A percentile compares a stretch with the other conserved stretches of the same genome.
phyloP scores from a whole-genome alignment of 2,797 vertebrate genomes.

The Aulostomus chinensis region DNA sequence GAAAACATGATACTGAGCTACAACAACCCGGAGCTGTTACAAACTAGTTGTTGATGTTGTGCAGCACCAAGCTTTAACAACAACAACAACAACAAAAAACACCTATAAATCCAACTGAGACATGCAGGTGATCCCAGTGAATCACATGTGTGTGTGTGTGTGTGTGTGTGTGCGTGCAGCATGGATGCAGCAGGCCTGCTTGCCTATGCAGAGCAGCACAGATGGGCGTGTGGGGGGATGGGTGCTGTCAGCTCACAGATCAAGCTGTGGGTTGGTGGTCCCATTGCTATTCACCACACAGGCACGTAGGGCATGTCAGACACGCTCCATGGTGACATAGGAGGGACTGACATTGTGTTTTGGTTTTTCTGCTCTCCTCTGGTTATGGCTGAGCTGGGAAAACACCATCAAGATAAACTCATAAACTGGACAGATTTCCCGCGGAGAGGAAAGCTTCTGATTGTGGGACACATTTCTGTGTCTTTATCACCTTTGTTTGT shows the following conservation, averaged over 20 bases:
- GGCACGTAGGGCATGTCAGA: constrained; percentile 75
- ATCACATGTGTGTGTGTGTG: neutral
- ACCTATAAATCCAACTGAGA: no score
- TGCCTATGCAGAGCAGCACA: constrained; percentile 72
- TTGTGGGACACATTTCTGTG: no score
- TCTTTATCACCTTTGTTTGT: no score
- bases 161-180: constrained; percentile 46
- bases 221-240: constrained; percentile 78
- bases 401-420: no score
- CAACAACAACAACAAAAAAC: no score
- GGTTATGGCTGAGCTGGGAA: no score
- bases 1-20: no score
- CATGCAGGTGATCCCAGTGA: no score
- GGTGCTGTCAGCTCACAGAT: constrained; percentile 76
- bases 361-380: constrained; percentile 23
- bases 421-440: neutral
- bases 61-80: no score
- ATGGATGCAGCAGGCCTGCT: constrained; percentile 31
- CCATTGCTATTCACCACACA: constrained; percentile 76
- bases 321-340: constrained; percentile 67
- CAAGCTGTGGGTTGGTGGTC: constrained; percentile 74
- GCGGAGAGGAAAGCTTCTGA: no score
- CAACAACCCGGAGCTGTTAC: no score
- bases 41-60: no score
- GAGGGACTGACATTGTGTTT: constrained; percentile 42